Percentiles rank a stretch among this genome's conserved stretches.
phyloP scores from a whole-genome alignment of 2,113 vertebrate species.

The Thermophis baileyi region DNA sequence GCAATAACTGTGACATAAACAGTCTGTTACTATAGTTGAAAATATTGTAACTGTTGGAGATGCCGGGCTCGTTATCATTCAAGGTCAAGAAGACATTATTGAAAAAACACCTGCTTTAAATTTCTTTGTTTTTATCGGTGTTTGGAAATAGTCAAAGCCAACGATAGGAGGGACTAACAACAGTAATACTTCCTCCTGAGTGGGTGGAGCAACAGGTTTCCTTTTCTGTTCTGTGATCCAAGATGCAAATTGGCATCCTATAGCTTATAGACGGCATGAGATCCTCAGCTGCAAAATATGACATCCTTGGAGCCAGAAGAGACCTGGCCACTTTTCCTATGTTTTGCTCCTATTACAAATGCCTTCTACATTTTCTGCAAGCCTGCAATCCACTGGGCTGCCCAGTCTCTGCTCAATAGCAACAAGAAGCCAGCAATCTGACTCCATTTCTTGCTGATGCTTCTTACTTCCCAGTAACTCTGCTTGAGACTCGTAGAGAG shows the following conservation, averaged over 20 bases:
- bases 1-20: neutral
- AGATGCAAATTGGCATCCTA: neutral
- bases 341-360: neutral
- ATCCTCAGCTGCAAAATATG: neutral
- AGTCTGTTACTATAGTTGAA: neutral
- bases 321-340: neutral
- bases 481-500: neutral
- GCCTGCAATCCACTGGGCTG: neutral
- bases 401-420: neutral
- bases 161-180: neutral
- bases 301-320: neutral
- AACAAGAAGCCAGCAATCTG: neutral
- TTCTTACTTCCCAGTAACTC: neutral
- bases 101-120: neutral
- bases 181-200: neutral
- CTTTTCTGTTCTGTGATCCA: neutral
- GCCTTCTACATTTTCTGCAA: neutral
- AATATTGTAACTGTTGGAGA: neutral
- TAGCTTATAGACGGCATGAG: neutral
- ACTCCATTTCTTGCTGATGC: neutral
- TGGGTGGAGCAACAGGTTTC: neutral
- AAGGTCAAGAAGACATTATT: neutral
- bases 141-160: neutral
- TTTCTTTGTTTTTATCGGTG: neutral
- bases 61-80: neutral